phyloP scores from a whole-genome alignment of 2,888 invertebrate species.

The Lochmaea capreae region DNA sequence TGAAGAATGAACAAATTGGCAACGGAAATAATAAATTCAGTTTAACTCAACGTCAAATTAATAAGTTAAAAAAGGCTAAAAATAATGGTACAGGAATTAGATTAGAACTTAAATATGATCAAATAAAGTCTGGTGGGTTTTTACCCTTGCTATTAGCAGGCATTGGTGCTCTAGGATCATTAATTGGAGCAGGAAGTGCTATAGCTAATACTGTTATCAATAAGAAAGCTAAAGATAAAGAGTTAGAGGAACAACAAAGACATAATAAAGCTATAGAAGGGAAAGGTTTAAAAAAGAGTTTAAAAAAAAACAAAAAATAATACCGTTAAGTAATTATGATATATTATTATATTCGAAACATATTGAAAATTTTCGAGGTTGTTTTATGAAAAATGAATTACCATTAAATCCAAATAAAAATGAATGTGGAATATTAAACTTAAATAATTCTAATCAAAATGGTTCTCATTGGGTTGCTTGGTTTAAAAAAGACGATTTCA shows the following conservation, averaged over 20 bases:
- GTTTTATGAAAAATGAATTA: constrained; percentile 27
- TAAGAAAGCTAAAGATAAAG: constrained; percentile 17
- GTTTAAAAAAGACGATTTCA: neutral
- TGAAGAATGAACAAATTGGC: constrained; percentile 16
- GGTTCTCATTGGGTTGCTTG: constrained; percentile 32
- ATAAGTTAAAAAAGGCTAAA: constrained; percentile 4
- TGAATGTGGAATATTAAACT: constrained; percentile 8
- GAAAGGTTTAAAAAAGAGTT: neutral
- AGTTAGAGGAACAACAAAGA: constrained; percentile 16
- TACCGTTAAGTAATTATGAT: constrained; percentile 15
- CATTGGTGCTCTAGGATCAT: constrained; percentile 18
- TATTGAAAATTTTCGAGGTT: constrained; percentile 16
- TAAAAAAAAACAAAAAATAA: too few species aligned
- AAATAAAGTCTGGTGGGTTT: constrained; percentile 16
- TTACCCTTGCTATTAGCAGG: constrained; percentile 18
- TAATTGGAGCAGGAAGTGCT: constrained; percentile 20
- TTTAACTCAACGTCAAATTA: neutral
- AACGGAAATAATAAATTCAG: neutral
- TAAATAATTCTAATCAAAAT: constrained; percentile 30
- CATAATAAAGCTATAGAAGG: constrained; percentile 6
- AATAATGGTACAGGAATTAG: constrained; percentile 12
- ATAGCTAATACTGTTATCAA: constrained; percentile 13
- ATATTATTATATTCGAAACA: constrained; percentile 15
- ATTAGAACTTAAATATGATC: constrained; percentile 10
- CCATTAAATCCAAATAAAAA: constrained; percentile 21